phyloP scores from a whole-genome alignment of 2,797 vertebrate genomes.

The Gymnopithys bicolor region DNA sequence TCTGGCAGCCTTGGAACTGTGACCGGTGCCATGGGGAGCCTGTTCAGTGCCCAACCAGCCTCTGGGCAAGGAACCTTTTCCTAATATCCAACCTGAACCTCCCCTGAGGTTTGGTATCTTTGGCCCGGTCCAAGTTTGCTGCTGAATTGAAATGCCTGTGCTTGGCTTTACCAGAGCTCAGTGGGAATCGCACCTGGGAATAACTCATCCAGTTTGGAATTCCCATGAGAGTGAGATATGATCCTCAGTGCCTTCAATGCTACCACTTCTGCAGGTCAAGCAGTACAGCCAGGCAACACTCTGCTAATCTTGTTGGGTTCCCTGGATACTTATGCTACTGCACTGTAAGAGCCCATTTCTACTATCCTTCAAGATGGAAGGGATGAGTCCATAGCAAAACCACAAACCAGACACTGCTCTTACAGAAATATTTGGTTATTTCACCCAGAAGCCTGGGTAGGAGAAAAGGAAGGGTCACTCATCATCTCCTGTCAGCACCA shows the following conservation, averaged over 20 bases:
- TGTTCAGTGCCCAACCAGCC: neutral
- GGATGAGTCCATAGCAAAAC: neutral
- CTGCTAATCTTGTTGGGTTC: neutral
- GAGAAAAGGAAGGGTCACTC: neutral
- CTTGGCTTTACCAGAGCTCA: neutral
- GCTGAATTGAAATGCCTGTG: accelerated
- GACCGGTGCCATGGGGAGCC: neutral
- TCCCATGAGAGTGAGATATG: neutral
- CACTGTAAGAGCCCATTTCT: neutral
- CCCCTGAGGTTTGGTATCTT: neutral
- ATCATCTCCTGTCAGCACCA: neutral
- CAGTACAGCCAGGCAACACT: accelerated
- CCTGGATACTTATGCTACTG: neutral
- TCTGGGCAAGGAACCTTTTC: no score
- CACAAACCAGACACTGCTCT: accelerated
- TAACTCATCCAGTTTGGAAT: neutral
- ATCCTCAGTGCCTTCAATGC: neutral
- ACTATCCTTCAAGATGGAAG: neutral
- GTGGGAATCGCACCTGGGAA: neutral
- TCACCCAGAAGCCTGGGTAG: neutral
- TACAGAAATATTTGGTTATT: neutral
- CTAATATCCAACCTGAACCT: neutral
- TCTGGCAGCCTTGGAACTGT: neutral
- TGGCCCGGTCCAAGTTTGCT: neutral
- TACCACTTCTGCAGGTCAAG: neutral